Conservation (phyloP, 1,140 invertebrate species). For the Caenorhabditis brenneri region DNA sequence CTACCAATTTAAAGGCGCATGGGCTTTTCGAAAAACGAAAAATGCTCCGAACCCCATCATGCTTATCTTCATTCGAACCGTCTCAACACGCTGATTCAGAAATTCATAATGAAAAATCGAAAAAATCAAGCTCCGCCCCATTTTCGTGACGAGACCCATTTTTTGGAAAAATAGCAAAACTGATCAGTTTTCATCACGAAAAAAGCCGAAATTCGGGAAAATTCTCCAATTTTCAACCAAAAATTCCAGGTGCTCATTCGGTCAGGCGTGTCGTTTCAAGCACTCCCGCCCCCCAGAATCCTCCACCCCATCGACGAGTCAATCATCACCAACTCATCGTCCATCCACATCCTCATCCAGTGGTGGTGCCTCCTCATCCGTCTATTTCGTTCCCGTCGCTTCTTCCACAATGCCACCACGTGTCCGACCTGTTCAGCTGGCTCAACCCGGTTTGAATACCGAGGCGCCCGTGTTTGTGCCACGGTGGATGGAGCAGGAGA, state of each 20-base stretch:
- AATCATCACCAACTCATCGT: neutral
- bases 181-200: too few relatives aligned
- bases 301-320: neutral
- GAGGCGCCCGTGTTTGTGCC: slow-evolving; percentile 39
- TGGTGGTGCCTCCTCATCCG: too few relatives aligned
- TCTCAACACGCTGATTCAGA: too few relatives aligned
- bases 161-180: too few relatives aligned
- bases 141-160: too few relatives aligned
- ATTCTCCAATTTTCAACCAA: neutral
- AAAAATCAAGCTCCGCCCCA: too few relatives aligned
- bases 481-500: slow-evolving; percentile 14
- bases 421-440: neutral
- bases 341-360: neutral
- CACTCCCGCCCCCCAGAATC: slow-evolving; percentile 13
- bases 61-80: too few relatives aligned
- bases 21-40: too few relatives aligned
- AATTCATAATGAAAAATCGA: too few relatives aligned
- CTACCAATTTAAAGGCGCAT: too few relatives aligned
- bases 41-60: too few relatives aligned
- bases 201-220: neutral
- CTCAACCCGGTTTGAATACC: neutral
- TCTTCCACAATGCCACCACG: neutral
- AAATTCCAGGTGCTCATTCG: slow-evolving; percentile 47
- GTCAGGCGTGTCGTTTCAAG: slow-evolving; percentile 43
- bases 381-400: too few relatives aligned